Base-by-base conservation (phyloP, 1,140 invertebrate genomes). In the Drosophila pseudoananassae region DNA sequence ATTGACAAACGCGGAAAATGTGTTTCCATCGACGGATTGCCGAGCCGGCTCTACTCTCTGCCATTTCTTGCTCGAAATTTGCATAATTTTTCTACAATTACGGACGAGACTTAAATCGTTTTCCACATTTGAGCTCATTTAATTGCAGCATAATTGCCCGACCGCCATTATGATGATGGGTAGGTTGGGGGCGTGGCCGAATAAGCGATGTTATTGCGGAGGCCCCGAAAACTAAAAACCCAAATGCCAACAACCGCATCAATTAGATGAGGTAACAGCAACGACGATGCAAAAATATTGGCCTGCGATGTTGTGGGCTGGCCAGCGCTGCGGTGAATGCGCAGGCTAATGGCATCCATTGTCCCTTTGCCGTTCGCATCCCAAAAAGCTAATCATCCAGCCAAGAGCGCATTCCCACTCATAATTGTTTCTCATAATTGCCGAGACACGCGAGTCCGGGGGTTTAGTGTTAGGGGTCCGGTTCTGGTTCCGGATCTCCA, bases 361-460 rank as follows among this genome's bases (percentile, higher is more conserved):
- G 53, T 65, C 56, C 60, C 78, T 25, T 49, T 8, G 40, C 31
- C 64, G 23, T 36, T 29, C 53, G 59, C 82, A 71, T 60, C 69
- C 72, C 82, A 88, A 82, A 87, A 88, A 87, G 82, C 82, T 87
- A 87, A 88, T 87, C 83, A 87, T 81, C 64, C 78, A 40, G 40
- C 61, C 78, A 57, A 79, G 57, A 84, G 58, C 46, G 58, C 77
- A 61, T 63, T 69, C 59, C 51, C 68, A 66, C 61, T 58, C 70
- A 85, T 85, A 85, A 85, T 85, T 85, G 77, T 63, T 64, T 27
- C 68, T 59, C 80, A 82, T 85, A 85, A 85, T 85, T 87, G 74
- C 52, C 58, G 29, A 56, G 56, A 72, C 71, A 69, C 61, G 40
- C 40, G 40, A 43, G 40, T 43, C 14, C 14, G 8, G 20, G 56